Percentiles rank a stretch among this genome's conserved stretches.
Conservation (phyloP, 2,888 invertebrate genomes). For the Rhingia campestris region DNA sequence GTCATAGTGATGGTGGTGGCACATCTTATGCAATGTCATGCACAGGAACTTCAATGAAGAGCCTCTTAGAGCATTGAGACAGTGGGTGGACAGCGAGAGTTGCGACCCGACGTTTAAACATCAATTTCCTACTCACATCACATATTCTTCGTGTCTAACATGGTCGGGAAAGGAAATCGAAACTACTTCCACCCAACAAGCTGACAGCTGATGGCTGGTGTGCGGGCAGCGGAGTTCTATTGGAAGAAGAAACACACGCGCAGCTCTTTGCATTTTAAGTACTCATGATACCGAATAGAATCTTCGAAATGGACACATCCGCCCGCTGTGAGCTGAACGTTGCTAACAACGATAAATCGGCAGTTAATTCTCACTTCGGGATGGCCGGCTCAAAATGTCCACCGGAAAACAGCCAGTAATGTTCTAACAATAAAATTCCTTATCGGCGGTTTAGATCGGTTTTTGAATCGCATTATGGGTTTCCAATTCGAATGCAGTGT, state of each 20-base stretch:
- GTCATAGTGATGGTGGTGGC: constrained; percentile 16
- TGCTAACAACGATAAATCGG: constrained; percentile 60
- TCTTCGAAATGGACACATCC: constrained; percentile 60
- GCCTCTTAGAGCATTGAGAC: constrained; percentile 12
- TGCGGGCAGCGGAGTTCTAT: background rate
- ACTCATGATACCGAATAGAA: constrained; percentile 16
- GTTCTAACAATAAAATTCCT: constrained; percentile 55
- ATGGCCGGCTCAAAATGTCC: constrained; percentile 40
- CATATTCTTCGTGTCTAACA: constrained; percentile 46
- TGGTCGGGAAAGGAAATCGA: constrained; percentile 58
- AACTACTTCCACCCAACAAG: constrained; percentile 50
- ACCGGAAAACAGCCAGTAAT: constrained; percentile 56
- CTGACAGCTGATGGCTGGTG: background rate
- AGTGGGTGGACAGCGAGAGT: constrained; percentile 41
- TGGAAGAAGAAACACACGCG: background rate
- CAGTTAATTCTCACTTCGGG: constrained; percentile 67
- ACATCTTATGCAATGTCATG: constrained; percentile 69
- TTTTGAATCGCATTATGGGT: constrained; percentile 39
- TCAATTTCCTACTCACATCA: constrained; percentile 63
- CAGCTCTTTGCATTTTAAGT: constrained; percentile 62
- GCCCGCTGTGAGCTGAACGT: constrained; percentile 27
- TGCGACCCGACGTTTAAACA: constrained; percentile 38
- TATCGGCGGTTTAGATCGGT: constrained; percentile 53
- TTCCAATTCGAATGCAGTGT: constrained; percentile 57
- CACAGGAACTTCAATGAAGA: constrained; percentile 64